phyloP scores from a whole-genome alignment of 2,113 vertebrate species.

The Oncorhynchus clarkii region DNA sequence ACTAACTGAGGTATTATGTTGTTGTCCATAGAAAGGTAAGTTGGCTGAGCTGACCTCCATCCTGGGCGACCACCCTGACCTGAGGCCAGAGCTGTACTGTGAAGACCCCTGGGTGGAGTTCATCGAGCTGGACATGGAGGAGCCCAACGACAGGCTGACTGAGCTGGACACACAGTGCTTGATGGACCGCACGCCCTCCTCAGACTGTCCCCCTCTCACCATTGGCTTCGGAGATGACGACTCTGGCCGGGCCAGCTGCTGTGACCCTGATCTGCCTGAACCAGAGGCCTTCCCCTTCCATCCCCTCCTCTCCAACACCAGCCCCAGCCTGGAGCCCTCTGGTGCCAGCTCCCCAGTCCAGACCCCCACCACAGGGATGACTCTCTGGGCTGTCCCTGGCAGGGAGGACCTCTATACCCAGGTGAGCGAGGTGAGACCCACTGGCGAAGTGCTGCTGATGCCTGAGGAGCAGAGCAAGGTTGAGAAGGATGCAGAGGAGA shows the following conservation, averaged over 20 bases:
- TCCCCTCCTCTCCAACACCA: slow-evolving; percentile 16
- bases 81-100: slow-evolving; percentile 80
- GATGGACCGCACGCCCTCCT: slow-evolving; percentile 64
- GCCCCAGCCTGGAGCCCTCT: not conserved
- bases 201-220: slow-evolving; percentile 72
- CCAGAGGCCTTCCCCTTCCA: slow-evolving; percentile 35
- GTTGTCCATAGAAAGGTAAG: slow-evolving; percentile 82
- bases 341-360: not conserved
- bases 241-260: slow-evolving; percentile 91
- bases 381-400: slow-evolving; percentile 47
- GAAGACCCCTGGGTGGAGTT: slow-evolving; percentile 94
- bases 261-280: slow-evolving; percentile 84
- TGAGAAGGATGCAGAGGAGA: slow-evolving; percentile 46
- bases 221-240: slow-evolving; percentile 82
- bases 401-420: slow-evolving; percentile 82
- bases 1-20: not conserved
- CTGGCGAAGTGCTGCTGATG: slow-evolving; percentile 85
- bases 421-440: slow-evolving; percentile 86
- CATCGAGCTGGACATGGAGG: slow-evolving; percentile 92
- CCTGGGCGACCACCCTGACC: slow-evolving; percentile 78
- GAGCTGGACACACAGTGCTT: slow-evolving; percentile 81
- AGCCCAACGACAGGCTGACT: slow-evolving; percentile 76
- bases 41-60: slow-evolving; percentile 88
- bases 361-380: slow-evolving; percentile 43
- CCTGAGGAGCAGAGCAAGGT: slow-evolving; percentile 77